Percentiles rank a stretch among this genome's conserved stretches.
Evolutionary conservation across 2,113 vertebrate species (phyloP).

Genomic region (Pollimyrus isidori): DNA sequence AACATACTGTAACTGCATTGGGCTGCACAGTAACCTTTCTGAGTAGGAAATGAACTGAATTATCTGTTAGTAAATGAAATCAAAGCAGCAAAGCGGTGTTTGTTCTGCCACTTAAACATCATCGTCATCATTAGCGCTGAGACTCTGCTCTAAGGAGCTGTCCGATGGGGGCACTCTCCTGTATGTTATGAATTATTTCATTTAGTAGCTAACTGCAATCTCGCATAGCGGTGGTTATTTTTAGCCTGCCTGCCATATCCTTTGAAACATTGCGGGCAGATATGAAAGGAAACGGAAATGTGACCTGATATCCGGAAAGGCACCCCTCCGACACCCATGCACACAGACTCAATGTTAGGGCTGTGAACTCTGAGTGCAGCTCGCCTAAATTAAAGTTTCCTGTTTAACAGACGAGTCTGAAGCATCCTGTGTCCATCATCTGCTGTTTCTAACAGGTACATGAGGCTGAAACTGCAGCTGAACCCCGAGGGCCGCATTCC

Average conservation of each 20-base stretch:
- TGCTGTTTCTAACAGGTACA: slow-evolving; percentile 66
- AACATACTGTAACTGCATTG: background rate
- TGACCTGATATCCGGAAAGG: slow-evolving; percentile 17
- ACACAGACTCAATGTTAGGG: background rate
- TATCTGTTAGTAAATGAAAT: background rate
- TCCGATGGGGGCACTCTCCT: slow-evolving; percentile 33
- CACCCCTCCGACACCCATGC: background rate
- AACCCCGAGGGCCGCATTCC: slow-evolving; percentile 90
- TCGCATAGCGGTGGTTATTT: slow-evolving; percentile 57
- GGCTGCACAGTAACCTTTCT: background rate
- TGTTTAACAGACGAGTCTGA: background rate
- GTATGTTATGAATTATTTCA: slow-evolving; percentile 52
- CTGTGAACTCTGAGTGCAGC: background rate
- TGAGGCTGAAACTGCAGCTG: slow-evolving; percentile 84
- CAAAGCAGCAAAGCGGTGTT: background rate
- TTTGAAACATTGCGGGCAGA: slow-evolving; percentile 25
- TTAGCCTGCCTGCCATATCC: slow-evolving; percentile 36
- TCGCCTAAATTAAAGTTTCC: background rate
- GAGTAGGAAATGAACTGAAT: background rate
- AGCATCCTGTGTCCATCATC: background rate
- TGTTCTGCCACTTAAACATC: slow-evolving; percentile 18
- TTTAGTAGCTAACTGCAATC: slow-evolving; percentile 38
- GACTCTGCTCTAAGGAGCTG: slow-evolving; percentile 5
- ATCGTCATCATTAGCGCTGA: slow-evolving; percentile 2
- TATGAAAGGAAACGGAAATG: slow-evolving; percentile 26